phyloP scores from a whole-genome alignment of 2,888 invertebrate species.

The Pammene aurita region DNA sequence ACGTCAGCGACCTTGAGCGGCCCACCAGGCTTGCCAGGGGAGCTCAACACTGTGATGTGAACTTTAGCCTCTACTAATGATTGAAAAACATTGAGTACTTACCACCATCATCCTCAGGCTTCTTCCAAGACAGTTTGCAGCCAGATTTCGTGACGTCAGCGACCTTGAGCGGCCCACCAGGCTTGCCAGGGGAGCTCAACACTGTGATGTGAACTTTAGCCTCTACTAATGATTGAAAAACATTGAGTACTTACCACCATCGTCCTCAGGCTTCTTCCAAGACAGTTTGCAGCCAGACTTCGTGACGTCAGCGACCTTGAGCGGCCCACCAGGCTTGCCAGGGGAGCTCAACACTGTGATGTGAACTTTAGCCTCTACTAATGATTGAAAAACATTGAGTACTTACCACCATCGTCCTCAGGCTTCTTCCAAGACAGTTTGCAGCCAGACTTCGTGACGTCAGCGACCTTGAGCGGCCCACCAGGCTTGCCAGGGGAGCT shows the following conservation, averaged over 20 bases:
- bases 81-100: no score
- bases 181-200: conserved; percentile 91
- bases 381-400: no score
- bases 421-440: conserved; percentile 97
- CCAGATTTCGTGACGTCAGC: conserved; percentile 94
- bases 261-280: no score
- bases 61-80: conserved; percentile 89
- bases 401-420: conserved; percentile 94
- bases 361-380: conserved; percentile 92
- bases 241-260: no score
- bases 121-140: conserved; percentile 64
- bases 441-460: conserved; percentile 94
- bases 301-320: conserved; percentile 94
- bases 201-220: conserved; percentile 97
- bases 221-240: conserved; percentile 65
- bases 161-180: conserved; percentile 95
- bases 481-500: conserved; percentile 93
- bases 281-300: conserved; percentile 87
- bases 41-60: conserved; percentile 93
- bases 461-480: conserved; percentile 94
- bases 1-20: conserved; percentile 95
- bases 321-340: conserved; percentile 93
- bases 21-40: conserved; percentile 94
- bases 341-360: conserved; percentile 94
- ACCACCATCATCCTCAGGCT: no score